A percentile compares a stretch with the other conserved stretches of the same genome.
Conservation (phyloP, 1,140 invertebrate species). For the Procambarus virginalis region DNA sequence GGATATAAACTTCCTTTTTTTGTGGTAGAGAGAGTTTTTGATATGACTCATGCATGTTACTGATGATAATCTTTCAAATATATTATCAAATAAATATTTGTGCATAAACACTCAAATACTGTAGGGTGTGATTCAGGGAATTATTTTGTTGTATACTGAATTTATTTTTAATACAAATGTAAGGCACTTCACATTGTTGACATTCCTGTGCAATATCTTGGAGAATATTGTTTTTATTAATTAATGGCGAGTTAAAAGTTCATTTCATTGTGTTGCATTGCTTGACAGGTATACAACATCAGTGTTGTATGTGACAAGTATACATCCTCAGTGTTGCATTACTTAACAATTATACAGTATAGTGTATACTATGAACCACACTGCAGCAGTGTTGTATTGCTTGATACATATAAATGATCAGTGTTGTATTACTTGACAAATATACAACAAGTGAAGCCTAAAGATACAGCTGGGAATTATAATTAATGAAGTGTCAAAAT, state of each 20-base stretch:
- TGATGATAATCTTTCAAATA: no score
- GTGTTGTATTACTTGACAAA: not conserved
- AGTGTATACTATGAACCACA: no score
- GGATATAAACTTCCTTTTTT: no score
- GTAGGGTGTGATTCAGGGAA: not conserved
- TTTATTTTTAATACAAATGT: not conserved
- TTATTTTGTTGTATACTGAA: not conserved
- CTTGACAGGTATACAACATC: not conserved
- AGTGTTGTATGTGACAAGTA: no score
- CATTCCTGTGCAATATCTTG: not conserved
- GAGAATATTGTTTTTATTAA: not conserved
- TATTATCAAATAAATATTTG: not conserved
- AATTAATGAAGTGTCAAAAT: not conserved
- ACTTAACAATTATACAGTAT: no score
- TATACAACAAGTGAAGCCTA: not conserved
- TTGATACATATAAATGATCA: not conserved
- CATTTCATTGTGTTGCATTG: not conserved
- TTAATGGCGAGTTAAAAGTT: not conserved
- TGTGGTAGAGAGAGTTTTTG: no score
- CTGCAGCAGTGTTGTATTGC: not conserved
- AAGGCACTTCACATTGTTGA: not conserved
- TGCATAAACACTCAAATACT: not conserved
- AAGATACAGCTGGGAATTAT: not conserved
- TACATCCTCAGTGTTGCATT: no score
- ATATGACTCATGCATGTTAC: no score